Percentiles rank a stretch among this genome's conserved stretches.
phyloP scores from a whole-genome alignment of 2,797 vertebrate genomes.

The Dipus sagitta region DNA sequence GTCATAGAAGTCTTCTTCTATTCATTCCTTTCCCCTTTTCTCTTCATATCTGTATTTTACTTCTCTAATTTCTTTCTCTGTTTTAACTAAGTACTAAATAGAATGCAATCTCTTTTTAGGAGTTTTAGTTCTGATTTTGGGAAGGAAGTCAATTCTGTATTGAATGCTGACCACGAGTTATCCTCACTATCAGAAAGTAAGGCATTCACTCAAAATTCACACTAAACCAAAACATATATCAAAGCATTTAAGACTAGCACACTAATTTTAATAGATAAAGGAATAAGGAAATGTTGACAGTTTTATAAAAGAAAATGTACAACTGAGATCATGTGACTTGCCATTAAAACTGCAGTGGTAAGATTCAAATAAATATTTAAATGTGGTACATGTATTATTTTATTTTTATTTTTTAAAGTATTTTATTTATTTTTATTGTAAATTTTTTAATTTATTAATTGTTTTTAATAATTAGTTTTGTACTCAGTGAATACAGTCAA shows the following conservation, averaged over 20 bases:
- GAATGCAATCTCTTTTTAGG: not conserved
- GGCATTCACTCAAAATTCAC: not conserved
- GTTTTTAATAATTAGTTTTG: too few species aligned
- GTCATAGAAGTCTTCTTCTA: not conserved
- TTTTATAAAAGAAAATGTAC: not conserved
- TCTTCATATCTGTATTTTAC: not conserved
- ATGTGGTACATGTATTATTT: not conserved
- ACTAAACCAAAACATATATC: not conserved
- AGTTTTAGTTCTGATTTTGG: not conserved
- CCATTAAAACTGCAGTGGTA: not conserved
- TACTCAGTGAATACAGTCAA: too few species aligned
- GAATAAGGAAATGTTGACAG: not conserved
- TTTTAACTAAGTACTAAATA: not conserved
- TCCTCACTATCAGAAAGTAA: not conserved
- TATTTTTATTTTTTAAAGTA: too few species aligned
- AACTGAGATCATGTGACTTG: not conserved
- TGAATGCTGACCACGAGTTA: not conserved
- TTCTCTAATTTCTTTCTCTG: not conserved
- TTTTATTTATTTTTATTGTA: too few species aligned
- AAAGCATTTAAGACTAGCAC: not conserved
- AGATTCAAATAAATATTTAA: conserved; percentile 36
- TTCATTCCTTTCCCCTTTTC: not conserved
- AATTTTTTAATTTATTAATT: too few species aligned
- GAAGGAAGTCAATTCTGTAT: not conserved
- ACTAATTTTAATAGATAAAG: not conserved